Evolutionary conservation across 2,797 vertebrate genomes (phyloP), one percentile per base, ranked within the genome.

Genomic region (Nannoperca obscura): DNA sequence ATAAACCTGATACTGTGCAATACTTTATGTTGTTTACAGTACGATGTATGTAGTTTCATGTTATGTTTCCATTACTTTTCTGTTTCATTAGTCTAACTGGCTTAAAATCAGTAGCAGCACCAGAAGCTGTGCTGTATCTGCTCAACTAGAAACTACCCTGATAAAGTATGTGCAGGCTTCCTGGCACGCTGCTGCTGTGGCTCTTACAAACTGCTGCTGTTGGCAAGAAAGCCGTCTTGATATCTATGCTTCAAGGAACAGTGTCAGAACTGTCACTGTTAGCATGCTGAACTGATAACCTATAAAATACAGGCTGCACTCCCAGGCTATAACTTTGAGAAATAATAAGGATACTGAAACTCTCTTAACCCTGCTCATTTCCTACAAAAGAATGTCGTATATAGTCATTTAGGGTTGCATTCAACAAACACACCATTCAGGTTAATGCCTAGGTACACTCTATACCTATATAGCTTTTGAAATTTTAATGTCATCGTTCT

Each of bases 161-260:
- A 71, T 63, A 20, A 57, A 70, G 68, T 82, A 47, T 74, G 59
- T 78, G 59, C 69, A 74, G 59, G 59, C 47, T 76, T 66, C 32
- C 66, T 83, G 70, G 80, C 83, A 74, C 27, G 49, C 61, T 62
- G 66, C 49, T 80, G 63, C 68, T 58, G 20, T 61, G 49, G 36
- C 74, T 73, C 52, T 63, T 55, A 24, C 76, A 78, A 78, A 76
- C 44, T 68, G 79, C 66, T 77, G 78, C 65, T 71, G 74, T 53
- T 85, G 70, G 87, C 60, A 64, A 64, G 59, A 78, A 60, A 46
- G 10, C 20, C 2, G 3, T 30, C 34, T 52, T 69, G 47, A 61
- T 80, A 60, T 87, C 66, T 58, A 64, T 57, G 71, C 60, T 70
- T 71, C 55, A 71, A 74, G 65, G 71, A 83, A 49, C 61, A 19